Conservation (phyloP, 1,140 invertebrate genomes). For the Polypedilum vanderplanki region DNA sequence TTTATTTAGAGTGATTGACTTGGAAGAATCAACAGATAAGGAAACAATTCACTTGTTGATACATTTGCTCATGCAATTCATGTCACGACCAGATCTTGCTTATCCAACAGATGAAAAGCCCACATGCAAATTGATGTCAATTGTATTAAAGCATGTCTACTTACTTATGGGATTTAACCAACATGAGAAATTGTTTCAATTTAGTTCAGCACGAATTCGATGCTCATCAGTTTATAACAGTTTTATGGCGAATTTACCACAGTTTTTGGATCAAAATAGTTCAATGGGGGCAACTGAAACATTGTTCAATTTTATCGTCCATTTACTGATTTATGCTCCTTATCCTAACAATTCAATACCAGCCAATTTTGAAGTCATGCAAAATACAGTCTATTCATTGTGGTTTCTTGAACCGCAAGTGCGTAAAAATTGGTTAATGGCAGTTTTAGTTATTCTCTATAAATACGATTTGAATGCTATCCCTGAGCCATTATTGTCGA, state of each 20-base stretch:
- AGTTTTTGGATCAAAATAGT: conserved; percentile 92
- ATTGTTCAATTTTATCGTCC: conserved; percentile 44
- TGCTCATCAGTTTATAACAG: conserved; percentile 92
- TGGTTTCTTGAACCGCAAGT: conserved; percentile 81
- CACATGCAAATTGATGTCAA: conserved; percentile 67
- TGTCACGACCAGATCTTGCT: conserved; percentile 66
- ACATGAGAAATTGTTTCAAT: conserved; percentile 81
- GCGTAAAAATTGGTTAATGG: conserved; percentile 85
- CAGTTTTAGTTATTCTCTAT: conserved; percentile 90
- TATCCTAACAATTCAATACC: conserved; percentile 49
- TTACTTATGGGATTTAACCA: conserved; percentile 89
- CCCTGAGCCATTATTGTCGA: conserved; percentile 48
- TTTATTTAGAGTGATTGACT: conserved; percentile 75
- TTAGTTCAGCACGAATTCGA: conserved; percentile 81
- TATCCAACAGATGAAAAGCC: conserved; percentile 81
- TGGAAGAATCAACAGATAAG: conserved; percentile 82
- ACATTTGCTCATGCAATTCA: conserved; percentile 91
- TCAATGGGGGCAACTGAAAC: conserved; percentile 69
- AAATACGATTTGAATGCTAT: conserved; percentile 48
- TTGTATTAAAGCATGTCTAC: conserved; percentile 89
- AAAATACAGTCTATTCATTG: conserved; percentile 54
- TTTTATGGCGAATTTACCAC: conserved; percentile 85
- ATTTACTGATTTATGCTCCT: conserved; percentile 82
- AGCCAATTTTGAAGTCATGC: conserved; percentile 29
- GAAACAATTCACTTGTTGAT: conserved; percentile 95